Evolutionary conservation across 2,888 invertebrate species (phyloP), one percentile per base, ranked within the genome.

Genomic region (Meghimatium bilineatum): DNA sequence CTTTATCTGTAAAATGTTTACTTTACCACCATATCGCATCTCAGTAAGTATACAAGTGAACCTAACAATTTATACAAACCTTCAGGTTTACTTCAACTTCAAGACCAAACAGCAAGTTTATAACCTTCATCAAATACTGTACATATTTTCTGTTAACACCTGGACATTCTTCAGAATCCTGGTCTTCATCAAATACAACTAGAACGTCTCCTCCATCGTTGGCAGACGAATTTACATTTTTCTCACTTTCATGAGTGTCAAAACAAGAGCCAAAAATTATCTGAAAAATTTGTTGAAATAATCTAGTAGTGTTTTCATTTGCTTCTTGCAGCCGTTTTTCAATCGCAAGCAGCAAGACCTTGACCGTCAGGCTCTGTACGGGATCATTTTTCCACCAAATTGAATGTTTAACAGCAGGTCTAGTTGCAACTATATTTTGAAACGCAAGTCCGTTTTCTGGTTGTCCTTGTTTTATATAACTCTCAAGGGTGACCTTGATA

Each of bases 221-320:
- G 8, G 29, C 32, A 12, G 14, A 12, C 32, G 32, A 1, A 6
- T 67, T 32, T 17, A 17, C 29, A 10, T 49, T 10, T 44, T 8
- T 12, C 44, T 44, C 44, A 44, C 5, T 44, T 8, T 44, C 44
- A 12, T 26, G 23, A 20, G 26, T 0, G 6, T 66, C 77, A 26
- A 60, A 36, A 77, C 77, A 77, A 17, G 17, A 26, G 6, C 77
- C 77, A 29, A 26, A 63, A 6, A 12, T 26, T 3, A 77, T 26
- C 38, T 77, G n/a, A 66, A 77, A 77, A 12, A 38, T 23, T 38
- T 77, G 76, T n/a, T 77, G 77, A 36, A 63, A 77, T 17, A 77
- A 60, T 26, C 10, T 26, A 6, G 32, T 32, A 2, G 77, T 36
- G 20, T 66, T 63, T 17, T 76, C 56, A 44, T 44, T 38, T 3